Base-by-base conservation (phyloP, 2,113 vertebrate species). In the Poeciliopsis turrubarensis region DNA sequence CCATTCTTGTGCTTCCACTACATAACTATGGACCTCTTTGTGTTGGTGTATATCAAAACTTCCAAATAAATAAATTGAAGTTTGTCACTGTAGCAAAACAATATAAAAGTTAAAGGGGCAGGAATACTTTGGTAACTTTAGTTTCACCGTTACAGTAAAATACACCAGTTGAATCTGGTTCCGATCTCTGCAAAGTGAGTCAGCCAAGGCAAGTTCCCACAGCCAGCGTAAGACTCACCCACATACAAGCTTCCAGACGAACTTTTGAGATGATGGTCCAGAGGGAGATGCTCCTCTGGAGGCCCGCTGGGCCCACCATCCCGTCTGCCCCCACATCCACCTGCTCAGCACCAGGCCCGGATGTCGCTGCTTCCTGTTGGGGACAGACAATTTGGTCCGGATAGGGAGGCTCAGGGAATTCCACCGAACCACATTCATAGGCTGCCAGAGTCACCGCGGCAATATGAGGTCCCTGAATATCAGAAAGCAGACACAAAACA, bases 241-340 rank as follows among this genome's bases (percentile, higher is more conserved):
- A 97, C 96, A 97, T 96, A 83, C 96, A 96, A 87, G 96, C 95
- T 79, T 97, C 96, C 88, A 96, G 94, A 72, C 95, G 94, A 88
- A 97, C 96, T 94, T 97, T 96, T 57, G 96, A 96, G 87, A 97
- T 95, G 92, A 97, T 96, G 75, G 94, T 92, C 95, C 95, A 97
- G 15, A 97, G 78, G 27, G 95, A 95, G 91, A 97, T 90, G 73
- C 93, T 78, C 83, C 93, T 94, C 82, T 91, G 85, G 31, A 81
- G 32, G 10, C 67, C 65, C 15, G 72, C 78, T 25, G 74, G 68
- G 13, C 15, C 77, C 68, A 60, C 51, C 80, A 31, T 26, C 14
- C 37, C 17, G 1, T 66, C 78, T 8, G 14, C 69, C 44, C 79
- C 76, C 15, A 79, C 47, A 30, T 79, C 82, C 78, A 82, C 79